Conservation (phyloP, 2,888 invertebrate genomes). For the Digitonthophagus gazella region DNA sequence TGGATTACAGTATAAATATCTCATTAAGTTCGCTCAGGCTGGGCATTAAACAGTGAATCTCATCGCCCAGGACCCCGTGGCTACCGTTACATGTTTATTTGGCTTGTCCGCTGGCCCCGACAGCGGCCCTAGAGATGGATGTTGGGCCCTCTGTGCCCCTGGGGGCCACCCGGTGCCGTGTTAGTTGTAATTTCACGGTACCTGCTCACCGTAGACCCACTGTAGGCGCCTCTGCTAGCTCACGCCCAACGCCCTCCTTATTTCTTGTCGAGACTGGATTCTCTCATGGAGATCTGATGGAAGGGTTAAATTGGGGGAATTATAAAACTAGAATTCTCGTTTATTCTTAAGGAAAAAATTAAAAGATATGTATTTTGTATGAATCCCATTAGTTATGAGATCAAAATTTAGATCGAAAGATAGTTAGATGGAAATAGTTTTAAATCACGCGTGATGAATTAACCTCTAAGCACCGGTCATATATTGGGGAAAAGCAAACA, state of each 20-base stretch:
- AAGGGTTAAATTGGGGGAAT: too few relatives aligned
- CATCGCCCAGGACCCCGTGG: conserved; percentile 13
- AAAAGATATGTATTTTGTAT: too few relatives aligned
- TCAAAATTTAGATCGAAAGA: too few relatives aligned
- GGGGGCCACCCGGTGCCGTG: conserved; percentile 42
- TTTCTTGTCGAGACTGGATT: conserved; percentile 11
- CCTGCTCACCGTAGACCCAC: conserved; percentile 56
- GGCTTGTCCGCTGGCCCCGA: conserved; percentile 35
- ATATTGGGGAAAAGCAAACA: not conserved
- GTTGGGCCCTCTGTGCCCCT: conserved; percentile 42
- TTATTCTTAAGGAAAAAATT: too few relatives aligned
- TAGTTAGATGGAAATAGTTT: too few relatives aligned
- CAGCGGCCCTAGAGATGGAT: conserved; percentile 42
- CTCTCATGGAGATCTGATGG: conserved; percentile 19
- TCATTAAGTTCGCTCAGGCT: conserved; percentile 28
- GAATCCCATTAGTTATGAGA: too few relatives aligned
- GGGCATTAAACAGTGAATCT: conserved; percentile 28
- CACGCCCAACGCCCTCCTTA: conserved; percentile 23
- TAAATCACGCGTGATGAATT: not conserved
- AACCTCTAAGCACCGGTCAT: not conserved
- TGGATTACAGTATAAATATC: conserved; percentile 30
- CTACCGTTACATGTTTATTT: conserved; percentile 31
- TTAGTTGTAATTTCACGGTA: conserved; percentile 60
- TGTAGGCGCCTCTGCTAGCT: conserved; percentile 25
- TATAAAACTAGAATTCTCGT: too few relatives aligned